Evolutionary conservation across 2,797 vertebrate genomes (phyloP).

Genomic region (Lemur catta): DNA sequence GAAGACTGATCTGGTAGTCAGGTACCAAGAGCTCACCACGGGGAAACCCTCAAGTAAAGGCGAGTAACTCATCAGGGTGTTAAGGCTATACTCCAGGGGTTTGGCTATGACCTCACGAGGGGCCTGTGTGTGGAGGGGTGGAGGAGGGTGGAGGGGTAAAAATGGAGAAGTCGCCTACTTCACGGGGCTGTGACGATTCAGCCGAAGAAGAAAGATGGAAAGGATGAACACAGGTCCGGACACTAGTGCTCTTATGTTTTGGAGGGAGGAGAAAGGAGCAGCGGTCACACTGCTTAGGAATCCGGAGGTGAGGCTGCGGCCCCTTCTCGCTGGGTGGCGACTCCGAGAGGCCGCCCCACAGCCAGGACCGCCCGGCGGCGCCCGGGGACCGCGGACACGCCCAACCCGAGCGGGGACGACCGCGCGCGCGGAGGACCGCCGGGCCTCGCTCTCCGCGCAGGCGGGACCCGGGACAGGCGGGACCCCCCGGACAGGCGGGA

Average conservation of each 20-base stretch:
- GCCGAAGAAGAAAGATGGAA: background rate
- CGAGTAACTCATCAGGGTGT: background rate
- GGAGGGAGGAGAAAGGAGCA: background rate
- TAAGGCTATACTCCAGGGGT: too few species aligned
- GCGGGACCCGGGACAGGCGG: too few species aligned
- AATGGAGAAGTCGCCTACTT: background rate
- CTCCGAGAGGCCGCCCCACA: background rate
- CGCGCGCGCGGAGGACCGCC: too few species aligned
- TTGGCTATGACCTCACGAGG: background rate
- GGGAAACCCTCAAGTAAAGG: background rate
- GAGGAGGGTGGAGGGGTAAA: background rate
- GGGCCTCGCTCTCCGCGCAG: background rate
- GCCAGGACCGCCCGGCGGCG: background rate
- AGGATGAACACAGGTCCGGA: background rate
- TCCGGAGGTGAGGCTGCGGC: background rate
- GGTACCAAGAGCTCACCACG: background rate
- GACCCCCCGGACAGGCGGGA: too few species aligned
- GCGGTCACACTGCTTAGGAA: background rate
- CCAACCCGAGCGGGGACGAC: background rate
- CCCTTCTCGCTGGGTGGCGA: rapidly evolving
- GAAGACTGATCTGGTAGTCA: background rate
- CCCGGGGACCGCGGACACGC: background rate
- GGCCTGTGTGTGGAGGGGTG: background rate
- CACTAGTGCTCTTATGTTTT: background rate
- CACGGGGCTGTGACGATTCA: background rate